Conservation (phyloP, 1,140 invertebrate genomes). For the Drosophila albomicans region DNA sequence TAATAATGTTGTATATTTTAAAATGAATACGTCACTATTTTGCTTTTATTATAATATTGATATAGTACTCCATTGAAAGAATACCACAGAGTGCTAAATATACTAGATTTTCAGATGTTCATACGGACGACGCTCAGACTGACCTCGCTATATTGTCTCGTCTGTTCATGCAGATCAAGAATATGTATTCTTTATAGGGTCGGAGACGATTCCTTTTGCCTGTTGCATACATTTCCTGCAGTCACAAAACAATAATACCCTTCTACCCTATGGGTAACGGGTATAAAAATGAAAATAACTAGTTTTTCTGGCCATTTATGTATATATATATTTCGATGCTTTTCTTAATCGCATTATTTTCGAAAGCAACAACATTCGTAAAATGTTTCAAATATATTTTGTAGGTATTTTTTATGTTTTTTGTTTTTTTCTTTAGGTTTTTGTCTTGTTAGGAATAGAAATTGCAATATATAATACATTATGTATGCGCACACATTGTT, state of each 20-base stretch:
- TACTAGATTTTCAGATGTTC: no score
- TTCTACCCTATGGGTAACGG: no score
- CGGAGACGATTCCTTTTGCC: no score
- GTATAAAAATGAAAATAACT: not conserved
- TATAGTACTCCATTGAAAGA: no score
- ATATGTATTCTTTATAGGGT: no score
- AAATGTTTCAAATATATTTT: constrained; percentile 61
- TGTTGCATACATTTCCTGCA: no score
- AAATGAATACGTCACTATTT: not conserved
- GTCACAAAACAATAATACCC: no score
- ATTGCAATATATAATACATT: constrained; percentile 62
- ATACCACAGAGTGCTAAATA: no score
- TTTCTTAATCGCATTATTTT: constrained; percentile 49
- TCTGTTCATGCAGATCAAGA: no score
- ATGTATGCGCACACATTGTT: constrained; percentile 44
- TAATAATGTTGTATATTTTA: not conserved
- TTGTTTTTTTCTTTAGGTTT: constrained; percentile 21
- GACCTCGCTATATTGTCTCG: no score
- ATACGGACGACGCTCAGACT: no score
- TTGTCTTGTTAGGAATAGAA: constrained; percentile 46
- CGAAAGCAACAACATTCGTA: constrained; percentile 61
- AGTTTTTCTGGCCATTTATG: constrained; percentile 56
- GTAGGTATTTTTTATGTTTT: constrained; percentile 22
- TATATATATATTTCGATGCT: constrained; percentile 59
- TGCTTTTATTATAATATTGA: no score